Evolutionary conservation across 2,113 vertebrate genomes (phyloP).

Genomic region (Heterotis niloticus): DNA sequence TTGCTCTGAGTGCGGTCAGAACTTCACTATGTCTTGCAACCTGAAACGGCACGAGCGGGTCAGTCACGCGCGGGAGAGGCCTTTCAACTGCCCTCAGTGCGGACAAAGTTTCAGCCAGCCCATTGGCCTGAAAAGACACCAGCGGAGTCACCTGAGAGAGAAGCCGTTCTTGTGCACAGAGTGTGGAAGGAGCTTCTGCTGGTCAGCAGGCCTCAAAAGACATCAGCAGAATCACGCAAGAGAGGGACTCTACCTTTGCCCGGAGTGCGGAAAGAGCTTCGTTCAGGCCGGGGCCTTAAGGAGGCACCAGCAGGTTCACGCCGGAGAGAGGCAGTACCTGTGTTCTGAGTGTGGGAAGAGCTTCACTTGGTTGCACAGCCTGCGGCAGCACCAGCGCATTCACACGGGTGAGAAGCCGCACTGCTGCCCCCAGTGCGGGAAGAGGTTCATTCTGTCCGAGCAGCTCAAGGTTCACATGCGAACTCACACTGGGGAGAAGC

Average conservation of each 20-base stretch:
- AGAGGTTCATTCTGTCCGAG: constrained; percentile 60
- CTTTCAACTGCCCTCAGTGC: constrained; percentile 56
- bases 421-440: constrained; percentile 60
- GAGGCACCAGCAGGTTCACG: constrained; percentile 57
- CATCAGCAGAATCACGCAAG: constrained; percentile 46
- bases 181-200: constrained; percentile 42
- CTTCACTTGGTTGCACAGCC: constrained; percentile 58
- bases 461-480: constrained; percentile 68
- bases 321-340: constrained; percentile 59
- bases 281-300: constrained; percentile 47
- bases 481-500: constrained; percentile 46
- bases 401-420: constrained; percentile 68
- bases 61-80: constrained; percentile 40
- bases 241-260: constrained; percentile 41
- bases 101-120: constrained; percentile 52
- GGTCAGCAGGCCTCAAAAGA: constrained; percentile 12
- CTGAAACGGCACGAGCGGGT: constrained; percentile 56
- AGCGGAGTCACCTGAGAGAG: constrained; percentile 51
- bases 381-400: constrained; percentile 66
- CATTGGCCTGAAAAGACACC: constrained; percentile 59
- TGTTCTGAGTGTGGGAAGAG: constrained; percentile 67
- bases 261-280: constrained; percentile 52
- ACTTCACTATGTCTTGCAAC: constrained; percentile 51
- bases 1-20: constrained; percentile 53
- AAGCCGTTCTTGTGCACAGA: constrained; percentile 51